Conservation (phyloP, 2,888 invertebrate species). For the Trachelus stipa region DNA sequence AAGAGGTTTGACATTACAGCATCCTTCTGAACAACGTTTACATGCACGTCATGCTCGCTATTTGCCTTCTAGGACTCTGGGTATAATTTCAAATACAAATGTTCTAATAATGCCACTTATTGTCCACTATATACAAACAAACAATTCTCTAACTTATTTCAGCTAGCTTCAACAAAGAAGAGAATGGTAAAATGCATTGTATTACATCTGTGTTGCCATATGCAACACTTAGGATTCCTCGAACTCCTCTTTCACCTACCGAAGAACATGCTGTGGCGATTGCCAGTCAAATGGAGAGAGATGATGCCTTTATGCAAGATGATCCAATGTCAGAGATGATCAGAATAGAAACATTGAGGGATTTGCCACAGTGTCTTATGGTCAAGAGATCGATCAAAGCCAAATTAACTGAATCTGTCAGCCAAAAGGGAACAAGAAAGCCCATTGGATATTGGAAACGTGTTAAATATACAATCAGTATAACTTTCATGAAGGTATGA, state of each 20-base stretch:
- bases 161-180: slow-evolving; percentile 8
- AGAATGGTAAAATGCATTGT: not conserved
- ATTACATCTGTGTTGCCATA: slow-evolving; percentile 22
- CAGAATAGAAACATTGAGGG: slow-evolving; percentile 75
- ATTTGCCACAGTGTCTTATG: slow-evolving; percentile 77
- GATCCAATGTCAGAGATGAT: slow-evolving; percentile 73
- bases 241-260: slow-evolving; percentile 31
- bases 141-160: not conserved
- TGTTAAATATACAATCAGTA: slow-evolving; percentile 72
- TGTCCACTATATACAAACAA: slow-evolving; percentile 11
- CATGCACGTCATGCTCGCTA: slow-evolving; percentile 35
- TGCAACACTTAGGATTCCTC: slow-evolving; percentile 22
- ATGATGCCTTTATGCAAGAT: slow-evolving; percentile 75
- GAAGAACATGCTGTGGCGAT: slow-evolving; percentile 73
- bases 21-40: slow-evolving; percentile 29
- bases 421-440: slow-evolving; percentile 67
- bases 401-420: slow-evolving; percentile 73
- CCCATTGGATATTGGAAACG: slow-evolving; percentile 71
- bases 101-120: slow-evolving; percentile 14
- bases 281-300: slow-evolving; percentile 75
- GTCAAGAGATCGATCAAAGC: slow-evolving; percentile 77
- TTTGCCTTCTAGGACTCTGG: slow-evolving; percentile 36
- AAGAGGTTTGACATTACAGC: slow-evolving; percentile 11
- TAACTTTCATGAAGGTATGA: slow-evolving; percentile 70
- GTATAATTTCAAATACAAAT: not conserved